These are phyloP conservation scores for Aethina tumida DNA, from an alignment of 1,140 invertebrate species.

Conservation along the genomic window DNA sequence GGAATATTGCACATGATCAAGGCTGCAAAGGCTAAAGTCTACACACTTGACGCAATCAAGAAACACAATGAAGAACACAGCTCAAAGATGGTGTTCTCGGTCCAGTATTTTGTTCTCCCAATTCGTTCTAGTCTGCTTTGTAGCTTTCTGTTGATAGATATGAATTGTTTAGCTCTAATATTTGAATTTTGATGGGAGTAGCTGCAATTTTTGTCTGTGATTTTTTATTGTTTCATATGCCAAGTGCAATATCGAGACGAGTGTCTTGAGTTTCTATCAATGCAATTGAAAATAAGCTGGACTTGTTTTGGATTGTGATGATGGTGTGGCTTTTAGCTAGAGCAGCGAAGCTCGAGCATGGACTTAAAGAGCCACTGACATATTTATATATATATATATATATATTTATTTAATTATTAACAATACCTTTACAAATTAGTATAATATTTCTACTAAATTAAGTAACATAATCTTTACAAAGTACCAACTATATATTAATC, in stretches of 20 bases:
- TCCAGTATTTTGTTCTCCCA: no score
- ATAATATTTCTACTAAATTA: conserved; percentile 50
- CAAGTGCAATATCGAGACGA: no score
- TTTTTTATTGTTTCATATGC: no score
- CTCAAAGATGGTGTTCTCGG: no score
- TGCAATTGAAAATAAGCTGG: no score
- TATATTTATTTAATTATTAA: conserved; percentile 20
- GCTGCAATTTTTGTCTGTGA: not conserved
- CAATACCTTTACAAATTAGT: conserved; percentile 36
- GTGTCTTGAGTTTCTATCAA: no score
- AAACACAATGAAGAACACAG: no score
- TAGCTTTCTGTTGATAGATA: not conserved
- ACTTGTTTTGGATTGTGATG: conserved; percentile 3
- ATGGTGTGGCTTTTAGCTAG: conserved; percentile 1
- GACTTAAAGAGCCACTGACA: conserved; percentile 13
- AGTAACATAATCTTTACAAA: conserved; percentile 52
- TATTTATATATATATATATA: conserved; percentile 16
- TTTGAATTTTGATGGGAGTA: not conserved
- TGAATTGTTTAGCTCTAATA: conserved; percentile 2
- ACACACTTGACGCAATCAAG: no score
- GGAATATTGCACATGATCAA: conserved; percentile 11
- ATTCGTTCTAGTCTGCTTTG: no score
- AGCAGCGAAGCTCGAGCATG: not conserved
- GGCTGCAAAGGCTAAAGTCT: no score
- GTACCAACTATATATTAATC: conserved; percentile 49